Conservation (phyloP, 2,888 invertebrate genomes). For the Pyrochroa serraticornis region DNA sequence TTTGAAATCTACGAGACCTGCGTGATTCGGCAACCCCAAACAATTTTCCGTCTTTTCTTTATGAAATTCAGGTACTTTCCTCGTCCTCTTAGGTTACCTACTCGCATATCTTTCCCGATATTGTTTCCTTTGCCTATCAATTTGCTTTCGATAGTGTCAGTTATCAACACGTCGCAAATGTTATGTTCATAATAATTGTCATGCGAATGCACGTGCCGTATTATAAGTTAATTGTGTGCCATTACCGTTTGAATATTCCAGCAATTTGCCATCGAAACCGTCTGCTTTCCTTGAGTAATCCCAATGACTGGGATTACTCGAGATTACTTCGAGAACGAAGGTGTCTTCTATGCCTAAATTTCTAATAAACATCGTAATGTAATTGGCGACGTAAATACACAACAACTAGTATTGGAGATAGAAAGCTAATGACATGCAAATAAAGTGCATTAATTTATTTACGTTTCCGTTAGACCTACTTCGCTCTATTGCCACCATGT, state of each 20-base stretch:
- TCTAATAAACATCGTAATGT: neutral
- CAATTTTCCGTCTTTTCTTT: too few species aligned
- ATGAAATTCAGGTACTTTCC: too few species aligned
- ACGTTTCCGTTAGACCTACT: slow-evolving; percentile 40
- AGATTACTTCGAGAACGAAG: neutral
- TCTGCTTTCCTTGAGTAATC: slow-evolving; percentile 1
- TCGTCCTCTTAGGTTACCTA: too few species aligned
- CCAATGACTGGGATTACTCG: too few species aligned
- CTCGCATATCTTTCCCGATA: too few species aligned
- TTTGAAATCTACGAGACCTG: too few species aligned
- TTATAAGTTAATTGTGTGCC: too few species aligned
- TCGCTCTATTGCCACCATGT: slow-evolving; percentile 6
- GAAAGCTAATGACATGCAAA: slow-evolving; percentile 40
- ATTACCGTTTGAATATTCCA: too few species aligned
- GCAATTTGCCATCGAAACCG: slow-evolving; percentile 6
- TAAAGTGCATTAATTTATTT: slow-evolving; percentile 38
- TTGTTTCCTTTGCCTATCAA: too few species aligned
- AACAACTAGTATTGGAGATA: slow-evolving; percentile 25
- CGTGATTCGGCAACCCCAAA: too few species aligned
- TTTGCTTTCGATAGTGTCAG: too few species aligned
- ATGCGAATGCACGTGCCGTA: slow-evolving; percentile 10
- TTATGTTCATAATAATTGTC: slow-evolving; percentile 9
- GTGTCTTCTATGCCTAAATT: slow-evolving; percentile 1
- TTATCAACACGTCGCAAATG: too few species aligned
- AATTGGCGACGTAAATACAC: slow-evolving; percentile 2